Conservation (phyloP, 1,140 invertebrate species). For the Papilio aristodemus region DNA sequence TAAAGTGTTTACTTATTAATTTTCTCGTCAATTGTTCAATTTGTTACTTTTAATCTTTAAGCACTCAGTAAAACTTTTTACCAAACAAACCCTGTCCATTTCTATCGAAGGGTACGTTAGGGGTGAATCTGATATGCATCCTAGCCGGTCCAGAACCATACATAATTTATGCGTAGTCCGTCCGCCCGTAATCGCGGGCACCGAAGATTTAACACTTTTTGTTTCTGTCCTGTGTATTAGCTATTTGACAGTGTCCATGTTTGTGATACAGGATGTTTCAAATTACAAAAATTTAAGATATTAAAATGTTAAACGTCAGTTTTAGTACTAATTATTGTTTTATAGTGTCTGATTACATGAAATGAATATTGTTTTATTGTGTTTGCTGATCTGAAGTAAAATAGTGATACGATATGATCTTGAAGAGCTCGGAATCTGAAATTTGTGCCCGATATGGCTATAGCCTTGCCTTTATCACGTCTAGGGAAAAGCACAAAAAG, state of each 20-base stretch:
- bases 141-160: constrained; percentile 32
- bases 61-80: neutral
- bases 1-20: no score
- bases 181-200: constrained; percentile 46
- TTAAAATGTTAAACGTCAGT: neutral
- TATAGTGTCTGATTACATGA: no score
- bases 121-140: constrained; percentile 27
- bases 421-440: no score
- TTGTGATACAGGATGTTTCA: constrained; percentile 33
- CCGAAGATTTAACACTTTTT: constrained; percentile 58
- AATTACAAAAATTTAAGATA: neutral
- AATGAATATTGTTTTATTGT: no score
- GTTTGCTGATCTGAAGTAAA: no score
- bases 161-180: constrained; percentile 56
- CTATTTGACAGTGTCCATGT: constrained; percentile 4
- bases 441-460: no score
- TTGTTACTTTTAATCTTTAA: no score
- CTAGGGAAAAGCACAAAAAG: no score
- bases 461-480: no score
- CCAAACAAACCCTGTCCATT: constrained; percentile 1
- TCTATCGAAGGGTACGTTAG: neutral
- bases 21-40: no score
- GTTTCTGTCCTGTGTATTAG: constrained; percentile 38
- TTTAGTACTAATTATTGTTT: neutral
- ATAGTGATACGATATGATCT: no score